Percentiles rank a stretch among this genome's conserved stretches.
These are phyloP conservation scores for Melitaea athalia DNA, from an alignment of 2,888 invertebrate species.

Conservation along the genomic window DNA sequence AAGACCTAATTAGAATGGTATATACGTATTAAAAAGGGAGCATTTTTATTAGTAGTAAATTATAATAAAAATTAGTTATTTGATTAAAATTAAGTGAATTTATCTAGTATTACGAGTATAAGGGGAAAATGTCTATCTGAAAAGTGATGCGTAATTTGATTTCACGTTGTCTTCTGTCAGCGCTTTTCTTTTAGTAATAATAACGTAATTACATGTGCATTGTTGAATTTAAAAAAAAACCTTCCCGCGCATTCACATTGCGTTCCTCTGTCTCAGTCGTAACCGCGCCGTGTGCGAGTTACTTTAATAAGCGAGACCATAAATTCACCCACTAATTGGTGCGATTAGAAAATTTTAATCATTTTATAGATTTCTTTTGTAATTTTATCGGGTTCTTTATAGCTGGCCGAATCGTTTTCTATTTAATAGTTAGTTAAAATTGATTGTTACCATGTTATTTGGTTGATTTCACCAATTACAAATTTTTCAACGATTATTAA, in stretches of 20 bases:
- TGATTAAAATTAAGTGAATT: background rate
- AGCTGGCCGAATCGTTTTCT: conserved; percentile 69
- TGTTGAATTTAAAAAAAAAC: conserved; percentile 29
- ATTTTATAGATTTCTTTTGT: conserved; percentile 81
- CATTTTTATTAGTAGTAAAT: background rate
- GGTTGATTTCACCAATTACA: conserved; percentile 71
- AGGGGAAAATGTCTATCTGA: background rate
- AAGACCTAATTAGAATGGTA: conserved; percentile 79
- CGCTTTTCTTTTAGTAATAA: conserved; percentile 23
- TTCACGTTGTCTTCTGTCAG: background rate
- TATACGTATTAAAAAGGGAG: conserved; percentile 47
- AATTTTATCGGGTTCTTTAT: conserved; percentile 77
- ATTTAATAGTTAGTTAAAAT: conserved; percentile 72
- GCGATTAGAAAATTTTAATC: conserved; percentile 76
- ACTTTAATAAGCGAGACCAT: conserved; percentile 65
- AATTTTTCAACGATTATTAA: conserved; percentile 50
- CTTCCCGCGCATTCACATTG: conserved; percentile 28
- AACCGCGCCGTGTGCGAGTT: conserved; percentile 27
- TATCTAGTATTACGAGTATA: background rate
- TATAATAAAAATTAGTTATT: no score
- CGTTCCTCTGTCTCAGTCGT: conserved; percentile 20
- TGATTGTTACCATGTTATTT: conserved; percentile 76
- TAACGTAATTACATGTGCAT: conserved; percentile 29
- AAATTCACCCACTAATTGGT: conserved; percentile 75
- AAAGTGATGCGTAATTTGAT: background rate